These are phyloP conservation scores for Oxyteleia sp. DNA, from an alignment of 2,888 invertebrate genomes.

Conservation along the genomic window DNA sequence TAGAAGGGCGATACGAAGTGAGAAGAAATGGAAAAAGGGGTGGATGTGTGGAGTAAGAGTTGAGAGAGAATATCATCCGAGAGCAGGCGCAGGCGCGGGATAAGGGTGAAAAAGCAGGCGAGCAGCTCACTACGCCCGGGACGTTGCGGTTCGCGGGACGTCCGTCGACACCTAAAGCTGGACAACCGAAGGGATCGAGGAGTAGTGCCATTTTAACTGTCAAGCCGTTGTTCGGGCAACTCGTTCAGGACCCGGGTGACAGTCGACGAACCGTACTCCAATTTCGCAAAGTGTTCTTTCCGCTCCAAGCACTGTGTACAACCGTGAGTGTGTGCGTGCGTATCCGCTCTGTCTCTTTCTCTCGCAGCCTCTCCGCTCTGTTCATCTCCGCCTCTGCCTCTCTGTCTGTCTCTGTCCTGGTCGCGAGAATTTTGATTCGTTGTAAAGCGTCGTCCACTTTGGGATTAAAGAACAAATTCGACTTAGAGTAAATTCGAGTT, in stretches of 20 bases:
- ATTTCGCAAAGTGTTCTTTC: constrained; percentile 36
- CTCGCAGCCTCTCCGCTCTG: constrained; percentile 4
- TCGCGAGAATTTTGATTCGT: constrained; percentile 37
- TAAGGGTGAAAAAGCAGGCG: constrained; percentile 85
- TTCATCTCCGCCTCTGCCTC: background rate
- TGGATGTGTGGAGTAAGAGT: constrained; percentile 65
- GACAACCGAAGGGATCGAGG: constrained; percentile 58
- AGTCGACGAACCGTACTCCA: constrained; percentile 4
- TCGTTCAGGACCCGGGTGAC: constrained; percentile 1
- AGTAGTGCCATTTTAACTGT: constrained; percentile 35
- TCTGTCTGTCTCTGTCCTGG: constrained; percentile 43
- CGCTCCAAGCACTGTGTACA: constrained; percentile 52
- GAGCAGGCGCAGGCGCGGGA: constrained; percentile 83
- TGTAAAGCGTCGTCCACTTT: constrained; percentile 7
- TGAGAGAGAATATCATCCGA: constrained; percentile 75
- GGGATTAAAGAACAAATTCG: constrained; percentile 20
- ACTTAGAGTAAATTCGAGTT: constrained; percentile 4
- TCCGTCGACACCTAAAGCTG: constrained; percentile 78
- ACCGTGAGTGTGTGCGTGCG: constrained; percentile 58
- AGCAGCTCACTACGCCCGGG: constrained; percentile 87
- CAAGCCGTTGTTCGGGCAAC: constrained; percentile 14
- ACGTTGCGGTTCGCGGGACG: constrained; percentile 84
- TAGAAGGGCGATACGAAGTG: constrained; percentile 54
- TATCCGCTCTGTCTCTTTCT: constrained; percentile 28
- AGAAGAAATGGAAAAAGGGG: constrained; percentile 60